Base-by-base conservation (phyloP, 1,140 invertebrate genomes). In the Atta colombica region DNA sequence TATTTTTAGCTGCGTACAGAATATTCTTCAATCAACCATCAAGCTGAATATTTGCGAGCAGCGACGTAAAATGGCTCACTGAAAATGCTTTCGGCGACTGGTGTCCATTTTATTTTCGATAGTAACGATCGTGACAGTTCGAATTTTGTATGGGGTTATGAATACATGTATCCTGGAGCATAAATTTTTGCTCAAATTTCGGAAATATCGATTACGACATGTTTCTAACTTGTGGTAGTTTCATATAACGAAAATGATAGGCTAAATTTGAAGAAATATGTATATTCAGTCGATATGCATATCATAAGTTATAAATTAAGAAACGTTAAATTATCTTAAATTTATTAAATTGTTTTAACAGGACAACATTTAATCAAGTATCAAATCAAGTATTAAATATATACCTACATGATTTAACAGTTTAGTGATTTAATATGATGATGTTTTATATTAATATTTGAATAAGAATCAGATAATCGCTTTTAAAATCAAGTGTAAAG, bases 21-120 rank as follows among this genome's bases (percentile, higher is more conserved):
- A 74, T 74, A 82, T 39, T 25, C 55, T 82, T 82, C 80, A 82
- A 82, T 82, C 80, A 72, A 72, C 39, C 66, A 82, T 72, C 68
- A 60, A 31, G 55, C 55, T 51, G 68, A 82, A 82, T 74, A 74
- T 82, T 71, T 35, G 77, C 31, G 39, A 82, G 55, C 39, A 82
- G 55, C 25, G 25, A 72, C 53, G 25, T 49, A 71, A 82, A 61
- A 74, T 74, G 31, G 49, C 10, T 69, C 77, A 39, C 77, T 71
- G 39, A 61, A 82, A 74, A 72, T 61, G 35, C 69, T 82, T 28
- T 74, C 45, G 66, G 25, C 21, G 35, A 61, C 35, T 7, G 65
- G 21, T 74, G 80, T 74, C 35, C 55, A 82, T 82, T 72, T 82
- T 82, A 74, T 74, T 74, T 74, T 74, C 18, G 61, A 82, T 49